Evolutionary conservation across 1,140 invertebrate species (phyloP).

Genomic region (Eueides isabella): DNA sequence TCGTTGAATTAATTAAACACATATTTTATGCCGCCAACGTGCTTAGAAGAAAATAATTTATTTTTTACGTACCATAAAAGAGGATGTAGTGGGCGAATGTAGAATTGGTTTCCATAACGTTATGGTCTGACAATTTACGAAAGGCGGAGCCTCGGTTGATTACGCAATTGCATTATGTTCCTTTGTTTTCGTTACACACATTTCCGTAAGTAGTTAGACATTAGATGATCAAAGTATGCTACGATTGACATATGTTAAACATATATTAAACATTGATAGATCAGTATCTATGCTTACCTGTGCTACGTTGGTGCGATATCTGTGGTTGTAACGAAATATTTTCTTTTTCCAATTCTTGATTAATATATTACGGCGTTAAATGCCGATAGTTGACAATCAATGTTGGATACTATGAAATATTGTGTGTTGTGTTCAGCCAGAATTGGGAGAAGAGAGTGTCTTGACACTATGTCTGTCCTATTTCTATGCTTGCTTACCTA

Average conservation of each 20-base stretch:
- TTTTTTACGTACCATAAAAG: constrained; percentile 28
- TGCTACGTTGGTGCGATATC: no score
- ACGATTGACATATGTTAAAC: not conserved
- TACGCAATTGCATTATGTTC: constrained; percentile 36
- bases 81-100: constrained; percentile 43
- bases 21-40: constrained; percentile 15
- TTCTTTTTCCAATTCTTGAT: no score
- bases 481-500: no score
- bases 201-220: not conserved
- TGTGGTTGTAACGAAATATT: no score
- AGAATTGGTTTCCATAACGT: constrained; percentile 40
- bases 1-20: not conserved
- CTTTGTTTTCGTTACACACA: constrained; percentile 31
- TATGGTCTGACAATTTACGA: constrained; percentile 40
- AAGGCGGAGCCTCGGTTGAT: constrained; percentile 36
- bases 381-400: no score
- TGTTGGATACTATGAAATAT: no score
- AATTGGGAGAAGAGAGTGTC: no score
- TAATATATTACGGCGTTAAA: no score
- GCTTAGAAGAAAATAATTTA: constrained; percentile 36
- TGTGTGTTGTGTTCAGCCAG: no score
- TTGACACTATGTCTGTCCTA: no score
- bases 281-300: not conserved
- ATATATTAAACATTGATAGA: not conserved
- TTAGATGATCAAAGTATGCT: not conserved